A percentile compares a stretch with the other conserved stretches of the same genome.
phyloP scores from a whole-genome alignment of 2,888 invertebrate genomes.

The Drosophila mimetica region DNA sequence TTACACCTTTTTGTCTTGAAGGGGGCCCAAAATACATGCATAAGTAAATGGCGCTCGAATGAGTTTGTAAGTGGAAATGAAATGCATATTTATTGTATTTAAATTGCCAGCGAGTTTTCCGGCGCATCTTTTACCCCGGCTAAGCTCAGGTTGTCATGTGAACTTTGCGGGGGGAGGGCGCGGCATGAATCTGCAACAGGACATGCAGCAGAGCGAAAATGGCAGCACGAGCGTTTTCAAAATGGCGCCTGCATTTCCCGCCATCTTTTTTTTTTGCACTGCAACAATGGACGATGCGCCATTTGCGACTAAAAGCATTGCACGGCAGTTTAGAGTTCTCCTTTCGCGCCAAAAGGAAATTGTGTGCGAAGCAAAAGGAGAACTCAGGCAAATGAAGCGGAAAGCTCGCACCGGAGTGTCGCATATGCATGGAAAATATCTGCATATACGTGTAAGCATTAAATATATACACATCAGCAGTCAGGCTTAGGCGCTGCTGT shows the following conservation, averaged over 20 bases:
- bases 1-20: slow-evolving; percentile 61
- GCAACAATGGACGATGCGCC: slow-evolving; percentile 60
- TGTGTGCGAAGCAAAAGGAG: slow-evolving; percentile 19
- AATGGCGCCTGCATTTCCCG: slow-evolving; percentile 68
- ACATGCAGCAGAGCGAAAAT: slow-evolving; percentile 67
- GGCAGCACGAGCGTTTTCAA: slow-evolving; percentile 57
- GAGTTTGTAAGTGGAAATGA: slow-evolving; percentile 77
- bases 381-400: slow-evolving; percentile 61
- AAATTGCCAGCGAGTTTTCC: slow-evolving; percentile 60
- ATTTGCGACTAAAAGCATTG: slow-evolving; percentile 56
- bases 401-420: slow-evolving; percentile 43
- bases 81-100: slow-evolving; percentile 79
- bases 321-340: slow-evolving; percentile 51
- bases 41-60: slow-evolving; percentile 73
- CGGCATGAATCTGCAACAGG: slow-evolving; percentile 33
- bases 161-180: slow-evolving; percentile 15
- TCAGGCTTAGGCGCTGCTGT: slow-evolving; percentile 46
- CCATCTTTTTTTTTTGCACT: slow-evolving; percentile 10
- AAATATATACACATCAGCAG: slow-evolving; percentile 40
- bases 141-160: slow-evolving; percentile 40
- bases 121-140: slow-evolving; percentile 13
- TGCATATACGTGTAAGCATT: slow-evolving; percentile 6
- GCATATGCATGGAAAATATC: slow-evolving; percentile 38
- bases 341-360: slow-evolving; percentile 66
- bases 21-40: slow-evolving; percentile 60